phyloP scores from a whole-genome alignment of 2,113 vertebrate species.

The Parotia lawesii region DNA sequence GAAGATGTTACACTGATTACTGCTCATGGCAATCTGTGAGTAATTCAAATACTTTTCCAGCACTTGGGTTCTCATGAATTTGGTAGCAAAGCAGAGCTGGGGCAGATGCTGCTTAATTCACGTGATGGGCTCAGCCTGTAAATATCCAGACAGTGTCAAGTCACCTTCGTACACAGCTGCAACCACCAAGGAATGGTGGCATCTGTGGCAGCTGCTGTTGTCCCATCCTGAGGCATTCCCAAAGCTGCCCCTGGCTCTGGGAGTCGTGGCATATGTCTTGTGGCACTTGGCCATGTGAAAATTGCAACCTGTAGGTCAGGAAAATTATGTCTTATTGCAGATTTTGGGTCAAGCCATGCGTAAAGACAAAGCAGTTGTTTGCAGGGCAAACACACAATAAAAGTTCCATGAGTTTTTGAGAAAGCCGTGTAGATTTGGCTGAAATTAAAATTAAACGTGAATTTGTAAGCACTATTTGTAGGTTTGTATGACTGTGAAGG shows the following conservation, averaged over 20 bases:
- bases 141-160: not conserved
- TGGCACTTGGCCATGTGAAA: not conserved
- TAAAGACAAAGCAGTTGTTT: not conserved
- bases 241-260: not conserved
- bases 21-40: not conserved
- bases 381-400: not conserved
- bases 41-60: not conserved
- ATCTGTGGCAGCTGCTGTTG: not conserved
- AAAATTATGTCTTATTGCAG: not conserved
- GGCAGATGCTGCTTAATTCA: not conserved
- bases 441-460: not conserved
- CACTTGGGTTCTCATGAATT: not conserved
- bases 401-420: not conserved
- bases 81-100: not conserved
- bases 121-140: accelerated
- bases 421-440: not conserved
- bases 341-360: not conserved
- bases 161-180: not conserved
- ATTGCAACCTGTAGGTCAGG: not conserved
- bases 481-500: not conserved
- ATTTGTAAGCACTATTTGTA: not conserved
- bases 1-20: not conserved
- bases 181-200: not conserved
- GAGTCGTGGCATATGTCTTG: not conserved
- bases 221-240: not conserved